A percentile compares a stretch with the other conserved stretches of the same genome.
phyloP scores from a whole-genome alignment of 2,888 invertebrate species.

The Oscheius onirici region DNA sequence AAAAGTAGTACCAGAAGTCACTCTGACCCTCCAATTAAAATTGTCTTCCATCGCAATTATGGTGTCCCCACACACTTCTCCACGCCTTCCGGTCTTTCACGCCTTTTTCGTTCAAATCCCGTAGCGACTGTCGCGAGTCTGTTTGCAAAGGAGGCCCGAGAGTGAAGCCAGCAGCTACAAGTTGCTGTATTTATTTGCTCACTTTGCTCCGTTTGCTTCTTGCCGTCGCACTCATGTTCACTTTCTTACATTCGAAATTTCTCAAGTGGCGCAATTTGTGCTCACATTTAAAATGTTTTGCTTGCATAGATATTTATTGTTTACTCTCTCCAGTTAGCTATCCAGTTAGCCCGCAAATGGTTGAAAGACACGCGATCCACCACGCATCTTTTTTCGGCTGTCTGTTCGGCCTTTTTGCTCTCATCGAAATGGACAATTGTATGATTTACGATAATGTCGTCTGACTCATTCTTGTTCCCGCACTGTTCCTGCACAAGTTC shows the following conservation, averaged over 20 bases:
- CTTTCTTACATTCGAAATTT: constrained; percentile 2
- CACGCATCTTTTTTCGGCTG: neutral
- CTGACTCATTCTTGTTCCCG: too few species aligned
- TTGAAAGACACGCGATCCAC: neutral
- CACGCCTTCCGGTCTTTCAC: constrained; percentile 8
- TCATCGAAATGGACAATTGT: too few species aligned
- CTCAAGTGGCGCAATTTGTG: neutral
- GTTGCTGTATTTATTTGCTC: constrained; percentile 22
- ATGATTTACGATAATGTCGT: too few species aligned
- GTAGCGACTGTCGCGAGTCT: neutral
- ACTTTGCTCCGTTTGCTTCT: neutral
- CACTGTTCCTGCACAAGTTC: too few species aligned
- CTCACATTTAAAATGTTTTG: neutral
- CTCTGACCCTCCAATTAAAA: neutral
- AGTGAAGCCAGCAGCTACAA: constrained; percentile 7
- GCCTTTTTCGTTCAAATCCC: constrained; percentile 11
- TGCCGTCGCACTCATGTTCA: neutral
- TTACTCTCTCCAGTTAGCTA: too few species aligned
- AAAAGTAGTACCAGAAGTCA: too few species aligned
- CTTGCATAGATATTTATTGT: neutral
- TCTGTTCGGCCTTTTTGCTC: neutral
- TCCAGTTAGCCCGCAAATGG: neutral
- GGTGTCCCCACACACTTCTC: neutral
- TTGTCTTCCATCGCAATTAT: neutral
- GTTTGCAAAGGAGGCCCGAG: constrained; percentile 6